Conservation (phyloP, 2,888 invertebrate species). For the Volucella zonaria region DNA sequence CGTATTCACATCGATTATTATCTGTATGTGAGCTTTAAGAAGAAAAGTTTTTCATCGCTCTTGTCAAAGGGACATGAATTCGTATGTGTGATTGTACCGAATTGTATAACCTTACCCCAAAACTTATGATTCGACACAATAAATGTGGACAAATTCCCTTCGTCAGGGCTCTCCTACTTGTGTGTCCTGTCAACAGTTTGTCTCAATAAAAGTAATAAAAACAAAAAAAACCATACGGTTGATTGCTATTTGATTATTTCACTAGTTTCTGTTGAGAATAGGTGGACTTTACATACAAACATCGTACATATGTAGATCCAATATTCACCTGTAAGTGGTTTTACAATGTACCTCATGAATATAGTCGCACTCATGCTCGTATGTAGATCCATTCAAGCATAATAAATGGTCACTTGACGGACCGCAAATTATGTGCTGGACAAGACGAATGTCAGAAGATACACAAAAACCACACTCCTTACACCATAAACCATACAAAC, state of each 20-base stretch:
- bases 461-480: neutral
- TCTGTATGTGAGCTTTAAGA: constrained; percentile 10
- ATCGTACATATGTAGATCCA: constrained; percentile 1
- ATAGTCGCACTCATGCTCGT: constrained; percentile 2
- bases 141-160: constrained; percentile 38
- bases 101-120: constrained; percentile 11
- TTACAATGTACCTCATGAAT: no score
- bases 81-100: neutral
- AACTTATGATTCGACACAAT: constrained; percentile 5
- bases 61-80: constrained; percentile 19
- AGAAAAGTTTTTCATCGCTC: constrained; percentile 45
- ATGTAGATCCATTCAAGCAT: constrained; percentile 54
- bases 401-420: constrained; percentile 67
- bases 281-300: constrained; percentile 46
- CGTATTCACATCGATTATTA: constrained; percentile 36
- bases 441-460: constrained; percentile 47
- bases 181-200: constrained; percentile 63
- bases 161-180: constrained; percentile 28
- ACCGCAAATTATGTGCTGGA: constrained; percentile 64
- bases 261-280: constrained; percentile 56
- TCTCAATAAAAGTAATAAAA: constrained; percentile 3
- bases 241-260: constrained; percentile 27
- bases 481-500: no score
- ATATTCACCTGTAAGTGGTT: no score
- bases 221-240: constrained; percentile 19